Evolutionary conservation across 2,888 invertebrate genomes (phyloP), one percentile per base, ranked within the genome.

Genomic region (Platynereis dumerilii): DNA sequence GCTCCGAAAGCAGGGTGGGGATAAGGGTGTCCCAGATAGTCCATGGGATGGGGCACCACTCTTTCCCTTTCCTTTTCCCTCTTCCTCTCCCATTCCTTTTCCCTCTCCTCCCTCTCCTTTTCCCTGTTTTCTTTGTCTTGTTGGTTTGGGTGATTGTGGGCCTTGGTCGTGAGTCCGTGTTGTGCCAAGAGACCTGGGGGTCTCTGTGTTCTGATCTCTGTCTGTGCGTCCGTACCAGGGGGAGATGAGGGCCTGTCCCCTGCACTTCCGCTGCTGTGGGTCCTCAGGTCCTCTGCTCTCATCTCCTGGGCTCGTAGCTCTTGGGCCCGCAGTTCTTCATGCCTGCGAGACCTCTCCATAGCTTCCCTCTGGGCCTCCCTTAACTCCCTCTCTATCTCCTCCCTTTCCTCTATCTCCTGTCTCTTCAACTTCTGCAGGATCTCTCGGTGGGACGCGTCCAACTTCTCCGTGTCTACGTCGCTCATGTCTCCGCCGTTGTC

Each of bases 301-400:
- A 79, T 54, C 17, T 58, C 61, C 39, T 44, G 57, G 5, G 57
- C 56, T 42, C 78, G 72, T 29, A 79, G 71, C 62, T 74, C 76
- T 66, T 73, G 75, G 39, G 75, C 71, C 60, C 78, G 67, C 22
- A 78, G 67, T 66, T 77, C 75, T 60, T 78, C 78, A 54, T 79
- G 76, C 64, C 72, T 66, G 64, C 78, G 75, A n/a, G 63, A 65
- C 55, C 78, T 69, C 45, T 74, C 71, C 45, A 80, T 64, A 24
- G 78, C 77, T 58, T 80, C 80, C 57, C 78, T 78, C 59, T 84
- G 82, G 17, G 80, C 82, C 70, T 82, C 82, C 69, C 82, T 81
- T 24, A 85, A 74, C 72, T 85, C 84, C 34, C 80, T 69, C 69
- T 85, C 84, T 48, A 84, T 81, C 64, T 83, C 82, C 57, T 80